phyloP scores from a whole-genome alignment of 2,888 invertebrate genomes.

The Meganola albula region DNA sequence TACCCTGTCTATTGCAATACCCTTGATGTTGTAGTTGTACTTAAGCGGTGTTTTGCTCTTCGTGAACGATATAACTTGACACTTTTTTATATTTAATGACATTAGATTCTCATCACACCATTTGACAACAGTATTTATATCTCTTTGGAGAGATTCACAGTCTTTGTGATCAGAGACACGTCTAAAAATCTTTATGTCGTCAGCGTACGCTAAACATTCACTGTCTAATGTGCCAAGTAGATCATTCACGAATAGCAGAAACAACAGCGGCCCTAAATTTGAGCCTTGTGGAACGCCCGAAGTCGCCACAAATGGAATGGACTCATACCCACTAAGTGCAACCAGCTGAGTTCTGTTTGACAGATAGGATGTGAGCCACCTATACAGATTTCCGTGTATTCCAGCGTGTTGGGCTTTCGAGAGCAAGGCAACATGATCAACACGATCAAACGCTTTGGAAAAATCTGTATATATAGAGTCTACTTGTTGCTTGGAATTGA shows the following conservation, averaged over 20 bases:
- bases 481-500: too few species aligned
- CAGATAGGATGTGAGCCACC: constrained; percentile 3
- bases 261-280: constrained; percentile 2
- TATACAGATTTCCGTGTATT: constrained; percentile 3
- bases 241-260: constrained; percentile 5
- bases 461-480: constrained; percentile 2
- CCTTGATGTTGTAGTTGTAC: constrained; percentile 1
- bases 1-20: background rate
- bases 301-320: background rate
- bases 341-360: constrained; percentile 1
- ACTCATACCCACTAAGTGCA: constrained; percentile 1
- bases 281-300: constrained; percentile 6
- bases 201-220: too few species aligned
- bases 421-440: constrained; percentile 3
- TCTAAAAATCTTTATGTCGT: constrained; percentile 1
- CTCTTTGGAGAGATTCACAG: background rate
- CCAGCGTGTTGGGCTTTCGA: constrained; percentile 1
- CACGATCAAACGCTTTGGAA: constrained; percentile 9
- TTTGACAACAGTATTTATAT: background rate
- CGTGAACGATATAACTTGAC: constrained; percentile 3
- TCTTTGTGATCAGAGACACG: background rate
- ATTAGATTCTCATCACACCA: constrained; percentile 2
- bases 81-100: constrained; percentile 3
- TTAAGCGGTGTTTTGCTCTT: constrained; percentile 1
- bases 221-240: too few species aligned